Base-by-base conservation (phyloP, 2,888 invertebrate species). In the Sthenelais limicola region DNA sequence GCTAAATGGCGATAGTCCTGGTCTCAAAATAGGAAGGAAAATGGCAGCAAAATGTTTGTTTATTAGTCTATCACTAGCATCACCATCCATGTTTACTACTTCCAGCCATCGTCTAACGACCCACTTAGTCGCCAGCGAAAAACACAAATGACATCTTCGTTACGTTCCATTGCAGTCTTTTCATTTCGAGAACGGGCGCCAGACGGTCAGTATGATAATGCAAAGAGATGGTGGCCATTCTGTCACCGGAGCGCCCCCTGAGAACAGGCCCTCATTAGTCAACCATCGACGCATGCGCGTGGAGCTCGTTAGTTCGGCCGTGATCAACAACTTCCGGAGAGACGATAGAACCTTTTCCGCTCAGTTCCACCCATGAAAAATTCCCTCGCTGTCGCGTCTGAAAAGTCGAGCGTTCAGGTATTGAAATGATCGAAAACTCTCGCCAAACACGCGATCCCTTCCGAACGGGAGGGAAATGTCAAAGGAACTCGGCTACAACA, bases 261-360 rank as follows among this genome's bases (percentile, higher is more conserved):
- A 4, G 3, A 24, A 5, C 9, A 35, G 26, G 33, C 62, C 21
- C 43, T 62, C 62, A 62, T 62, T 62, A 62, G 62, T 62, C 62
- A 62, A n/a, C 35, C 21, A 62, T 62, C 24, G 62, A 43, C 62
- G 62, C 62, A 62, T 62, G 62, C 62, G 62, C 62, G 12, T 26
- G 9, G 38, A 28, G 35, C 62, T 62, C 62, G 62, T 62, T 62
- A 62, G 62, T 62, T 62, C 62, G 62, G 62, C 62, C 62, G 43
- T 62, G 62, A 62, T 62, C 62, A 62, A 62, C 62, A 38, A 62
- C 62, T 62, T 62, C 62, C 62, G 62, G 62, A 24, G 35, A 24
- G 38, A 43, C 62, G 43, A 62, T 62, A 62, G 62, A 62, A 62
- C 62, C 62, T 35, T 62, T 62, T 62, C 62, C 62, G 62, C 38